Evolutionary conservation across 2,888 invertebrate species (phyloP).

Genomic region (Hemistola chrysoprasaria): DNA sequence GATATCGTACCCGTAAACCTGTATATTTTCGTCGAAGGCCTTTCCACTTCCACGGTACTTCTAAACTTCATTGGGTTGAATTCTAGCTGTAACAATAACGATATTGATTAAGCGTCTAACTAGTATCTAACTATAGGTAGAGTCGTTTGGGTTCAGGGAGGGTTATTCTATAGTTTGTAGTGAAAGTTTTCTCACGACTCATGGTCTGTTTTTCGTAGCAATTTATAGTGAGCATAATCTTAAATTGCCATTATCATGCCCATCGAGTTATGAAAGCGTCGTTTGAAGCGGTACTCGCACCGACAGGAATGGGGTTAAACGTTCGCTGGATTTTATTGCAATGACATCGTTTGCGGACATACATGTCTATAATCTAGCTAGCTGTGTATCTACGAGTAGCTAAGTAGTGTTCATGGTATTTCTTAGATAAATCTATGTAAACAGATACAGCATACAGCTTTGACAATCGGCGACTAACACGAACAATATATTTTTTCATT

Average conservation of each 20-base stretch:
- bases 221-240: conserved; percentile 29
- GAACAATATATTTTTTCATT: conserved; percentile 11
- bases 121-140: neutral
- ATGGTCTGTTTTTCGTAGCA: conserved; percentile 44
- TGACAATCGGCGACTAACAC: conserved; percentile 1
- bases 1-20: conserved; percentile 95
- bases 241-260: conserved; percentile 32
- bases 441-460: neutral
- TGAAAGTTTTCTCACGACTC: conserved; percentile 55
- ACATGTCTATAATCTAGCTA: no score
- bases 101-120: conserved; percentile 15
- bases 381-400: no score
- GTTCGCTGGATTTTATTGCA: conserved; percentile 23
- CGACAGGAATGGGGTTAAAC: conserved; percentile 17
- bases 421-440: conserved; percentile 2
- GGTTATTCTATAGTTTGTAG: conserved; percentile 10
- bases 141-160: neutral
- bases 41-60: conserved; percentile 94
- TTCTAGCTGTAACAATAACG: conserved; percentile 77
- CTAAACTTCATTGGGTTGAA: conserved; percentile 92
- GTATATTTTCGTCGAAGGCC: conserved; percentile 97
- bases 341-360: conserved; percentile 20
- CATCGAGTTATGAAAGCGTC: conserved; percentile 39
- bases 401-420: no score
- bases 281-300: conserved; percentile 25